These are phyloP conservation scores for Corythoichthys haematopterus DNA, from an alignment of 2,113 vertebrate genomes.

Conservation along the genomic window DNA sequence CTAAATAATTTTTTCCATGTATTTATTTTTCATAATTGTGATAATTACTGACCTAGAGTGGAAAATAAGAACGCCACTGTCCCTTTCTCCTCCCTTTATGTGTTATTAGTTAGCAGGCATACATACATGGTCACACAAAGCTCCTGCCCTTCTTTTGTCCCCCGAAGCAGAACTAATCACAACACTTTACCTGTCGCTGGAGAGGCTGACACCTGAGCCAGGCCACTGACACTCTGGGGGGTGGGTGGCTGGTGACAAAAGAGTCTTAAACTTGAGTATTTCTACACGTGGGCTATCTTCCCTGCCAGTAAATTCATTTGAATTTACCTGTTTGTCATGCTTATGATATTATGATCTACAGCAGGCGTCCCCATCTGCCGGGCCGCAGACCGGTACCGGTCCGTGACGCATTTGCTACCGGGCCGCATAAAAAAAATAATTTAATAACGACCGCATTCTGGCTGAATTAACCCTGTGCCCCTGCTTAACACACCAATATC, in stretches of 20 bases:
- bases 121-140: slow-evolving; percentile 58
- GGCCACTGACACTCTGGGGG: slow-evolving; percentile 23
- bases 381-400: too few species aligned
- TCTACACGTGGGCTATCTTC: slow-evolving; percentile 23
- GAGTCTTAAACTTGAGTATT: slow-evolving; percentile 25
- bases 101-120: slow-evolving; percentile 37
- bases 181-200: slow-evolving; percentile 66
- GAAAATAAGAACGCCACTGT: slow-evolving; percentile 8
- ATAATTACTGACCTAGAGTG: neutral
- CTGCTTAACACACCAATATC: too few species aligned
- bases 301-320: slow-evolving; percentile 15
- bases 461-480: too few species aligned
- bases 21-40: neutral
- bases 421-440: too few species aligned
- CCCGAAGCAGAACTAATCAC: slow-evolving; percentile 64
- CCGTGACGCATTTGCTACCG: too few species aligned
- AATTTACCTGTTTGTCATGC: slow-evolving; percentile 6
- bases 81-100: slow-evolving; percentile 21
- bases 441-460: too few species aligned
- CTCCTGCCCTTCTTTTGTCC: slow-evolving; percentile 52
- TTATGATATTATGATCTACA: neutral
- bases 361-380: too few species aligned
- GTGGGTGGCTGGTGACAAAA: slow-evolving; percentile 32
- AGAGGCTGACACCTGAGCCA: slow-evolving; percentile 65
- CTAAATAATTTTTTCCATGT: too few species aligned